These are phyloP conservation scores for Aphidoletes aphidimyza DNA, from an alignment of 2,888 invertebrate genomes.

Conservation along the genomic window DNA sequence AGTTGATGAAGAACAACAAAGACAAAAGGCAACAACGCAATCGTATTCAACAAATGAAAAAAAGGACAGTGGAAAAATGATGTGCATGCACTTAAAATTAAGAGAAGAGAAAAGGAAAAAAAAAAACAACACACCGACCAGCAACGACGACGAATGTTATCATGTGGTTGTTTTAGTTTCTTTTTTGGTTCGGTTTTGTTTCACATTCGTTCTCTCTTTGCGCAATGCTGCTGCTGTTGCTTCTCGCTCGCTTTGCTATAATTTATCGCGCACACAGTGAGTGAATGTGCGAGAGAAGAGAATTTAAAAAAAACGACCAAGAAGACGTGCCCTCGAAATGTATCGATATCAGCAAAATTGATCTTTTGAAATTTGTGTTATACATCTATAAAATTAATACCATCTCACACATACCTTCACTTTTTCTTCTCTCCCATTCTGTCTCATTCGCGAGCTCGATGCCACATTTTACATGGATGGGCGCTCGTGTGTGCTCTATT, in stretches of 20 bases:
- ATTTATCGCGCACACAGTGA: conserved; percentile 22
- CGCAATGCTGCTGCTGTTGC: neutral
- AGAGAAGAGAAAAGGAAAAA: neutral
- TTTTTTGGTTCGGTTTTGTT: conserved; percentile 20
- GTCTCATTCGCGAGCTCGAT: neutral
- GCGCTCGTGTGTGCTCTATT: conserved; percentile 30
- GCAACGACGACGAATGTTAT: neutral
- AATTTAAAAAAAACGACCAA: neutral
- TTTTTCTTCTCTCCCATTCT: neutral
- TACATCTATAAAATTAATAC: conserved; percentile 56
- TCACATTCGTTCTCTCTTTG: neutral
- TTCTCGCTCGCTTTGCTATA: neutral
- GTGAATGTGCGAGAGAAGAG: conserved; percentile 3
- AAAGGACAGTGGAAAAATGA: conserved; percentile 15
- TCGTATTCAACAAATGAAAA: neutral
- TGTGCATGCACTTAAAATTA: conserved; percentile 52
- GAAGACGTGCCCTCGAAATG: conserved; percentile 50
- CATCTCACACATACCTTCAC: conserved; percentile 33
- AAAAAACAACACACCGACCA: conserved; percentile 21
- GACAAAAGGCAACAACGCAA: neutral
- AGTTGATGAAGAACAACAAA: conserved; percentile 15
- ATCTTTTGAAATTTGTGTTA: conserved; percentile 55
- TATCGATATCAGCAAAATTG: conserved; percentile 56
- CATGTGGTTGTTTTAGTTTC: conserved; percentile 47
- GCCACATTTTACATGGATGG: conserved; percentile 19